These are phyloP conservation scores for Allenopithecus nigroviridis DNA, from an alignment of 2,797 vertebrate genomes.

Conservation along the genomic window DNA sequence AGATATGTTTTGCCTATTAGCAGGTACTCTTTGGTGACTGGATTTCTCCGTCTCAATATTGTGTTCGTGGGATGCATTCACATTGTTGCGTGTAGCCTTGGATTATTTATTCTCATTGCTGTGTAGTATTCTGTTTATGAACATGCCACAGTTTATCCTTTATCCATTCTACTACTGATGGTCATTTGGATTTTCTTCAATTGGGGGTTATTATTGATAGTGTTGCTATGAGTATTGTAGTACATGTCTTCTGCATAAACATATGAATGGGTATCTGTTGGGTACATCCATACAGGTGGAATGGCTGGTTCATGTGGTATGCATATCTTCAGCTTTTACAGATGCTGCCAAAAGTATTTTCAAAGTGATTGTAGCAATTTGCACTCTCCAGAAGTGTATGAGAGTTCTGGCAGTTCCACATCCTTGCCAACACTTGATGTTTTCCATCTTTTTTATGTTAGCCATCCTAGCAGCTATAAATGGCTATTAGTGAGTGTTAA, in stretches of 20 bases:
- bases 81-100: not conserved
- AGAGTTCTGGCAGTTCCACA: not conserved
- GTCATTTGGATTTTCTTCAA: not conserved
- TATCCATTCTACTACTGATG: not conserved
- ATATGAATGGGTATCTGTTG: not conserved
- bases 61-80: not conserved
- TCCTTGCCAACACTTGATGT: constrained; percentile 15
- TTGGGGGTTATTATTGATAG: not conserved
- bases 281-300: not conserved
- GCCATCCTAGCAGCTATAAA: not conserved
- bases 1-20: not conserved
- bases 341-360: not conserved
- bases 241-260: not conserved
- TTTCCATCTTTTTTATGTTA: constrained; percentile 25
- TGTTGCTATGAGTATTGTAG: not conserved
- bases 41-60: not conserved
- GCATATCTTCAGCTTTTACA: not conserved
- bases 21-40: not conserved
- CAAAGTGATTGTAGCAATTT: not conserved
- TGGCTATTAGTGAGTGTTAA: not conserved
- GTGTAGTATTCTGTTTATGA: not conserved
- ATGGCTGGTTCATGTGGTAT: not conserved
- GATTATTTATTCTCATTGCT: not conserved
- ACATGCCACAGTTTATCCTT: not conserved
- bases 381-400: not conserved